Base-by-base conservation (phyloP, 2,888 invertebrate genomes). In the Orchesella flavescens region DNA sequence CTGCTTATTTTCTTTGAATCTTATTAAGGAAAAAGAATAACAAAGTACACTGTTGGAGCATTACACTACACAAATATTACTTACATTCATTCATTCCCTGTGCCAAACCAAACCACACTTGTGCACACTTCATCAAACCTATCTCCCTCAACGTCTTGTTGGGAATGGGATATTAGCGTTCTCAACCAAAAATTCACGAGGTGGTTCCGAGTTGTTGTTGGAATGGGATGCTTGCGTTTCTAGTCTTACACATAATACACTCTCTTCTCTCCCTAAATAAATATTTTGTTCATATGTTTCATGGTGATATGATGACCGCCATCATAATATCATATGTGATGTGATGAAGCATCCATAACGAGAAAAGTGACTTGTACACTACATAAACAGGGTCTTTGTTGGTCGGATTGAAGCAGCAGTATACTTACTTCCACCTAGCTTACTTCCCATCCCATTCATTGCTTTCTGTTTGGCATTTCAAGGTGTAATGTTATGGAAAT, bases 401-500 rank as follows among this genome's bases (percentile, higher is more conserved):
- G 34, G n/a, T n/a, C n/a, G n/a, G n/a, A n/a, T n/a, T n/a, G n/a
- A n/a, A n/a, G n/a, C n/a, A n/a, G n/a, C n/a, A n/a, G n/a, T n/a
- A n/a, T n/a, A n/a, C n/a, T n/a, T n/a, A n/a, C 34, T 34, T 34
- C 34, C 7, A 34, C 34, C 34, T 34, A 34, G 34, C 34, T 34
- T 7, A 34, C 3, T 7, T 34, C 34, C 34, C 34, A 4, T 34
- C 61, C 2, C 19, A 19, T 19, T 19, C 57, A 24, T 7, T 24
- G 24, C 59, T 73, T 73, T 59, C 59, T 73, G 72, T 73, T 43
- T 73, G 59, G 59, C 59, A 55, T 59, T 17, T 73, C 49, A 74
- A 74, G 73, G 73, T 74, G 74, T 63, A 74, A 74, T 74, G 74
- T 63, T 63, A 74, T 74, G 74, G 63, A 63, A 74, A 63, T 74